A percentile compares a stretch with the other conserved stretches of the same genome.
Evolutionary conservation across 2,888 invertebrate species (phyloP).

Genomic region (Orthosia cruda): DNA sequence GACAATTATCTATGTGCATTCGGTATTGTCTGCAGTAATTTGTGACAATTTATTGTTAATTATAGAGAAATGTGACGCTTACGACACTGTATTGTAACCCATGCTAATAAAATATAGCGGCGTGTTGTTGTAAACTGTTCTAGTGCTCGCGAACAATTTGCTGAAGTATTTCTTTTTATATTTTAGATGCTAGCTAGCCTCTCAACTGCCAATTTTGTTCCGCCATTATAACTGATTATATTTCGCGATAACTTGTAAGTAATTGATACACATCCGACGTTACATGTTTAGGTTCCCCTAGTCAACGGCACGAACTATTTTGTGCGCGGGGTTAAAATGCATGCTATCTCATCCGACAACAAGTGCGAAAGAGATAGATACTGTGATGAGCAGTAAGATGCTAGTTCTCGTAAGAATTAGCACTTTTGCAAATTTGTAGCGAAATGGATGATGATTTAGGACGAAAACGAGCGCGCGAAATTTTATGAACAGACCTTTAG

Average conservation of each 20-base stretch:
- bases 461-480: too few relatives aligned
- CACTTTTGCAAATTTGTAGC: too few relatives aligned
- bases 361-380: too few relatives aligned
- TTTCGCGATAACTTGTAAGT: constrained; percentile 60
- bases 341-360: too few relatives aligned
- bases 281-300: too few relatives aligned
- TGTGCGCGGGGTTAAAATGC: too few relatives aligned
- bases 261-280: constrained; percentile 61
- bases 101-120: constrained; percentile 34
- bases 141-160: constrained; percentile 39
- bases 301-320: too few relatives aligned
- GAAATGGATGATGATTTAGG: too few relatives aligned
- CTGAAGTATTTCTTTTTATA: constrained; percentile 52
- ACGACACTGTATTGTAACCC: constrained; percentile 1
- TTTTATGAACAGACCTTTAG: too few relatives aligned
- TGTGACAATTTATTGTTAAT: constrained; percentile 23
- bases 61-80: constrained; percentile 7
- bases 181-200: constrained; percentile 31
- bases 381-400: too few relatives aligned
- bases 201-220: constrained; percentile 58
- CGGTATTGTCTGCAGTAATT: constrained; percentile 12
- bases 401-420: too few relatives aligned
- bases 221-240: constrained; percentile 54
- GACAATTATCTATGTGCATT: constrained; percentile 15
- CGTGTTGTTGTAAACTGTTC: constrained; percentile 5